These are phyloP conservation scores for Andrena camellia DNA, from an alignment of 2,888 invertebrate genomes.

Conservation along the genomic window DNA sequence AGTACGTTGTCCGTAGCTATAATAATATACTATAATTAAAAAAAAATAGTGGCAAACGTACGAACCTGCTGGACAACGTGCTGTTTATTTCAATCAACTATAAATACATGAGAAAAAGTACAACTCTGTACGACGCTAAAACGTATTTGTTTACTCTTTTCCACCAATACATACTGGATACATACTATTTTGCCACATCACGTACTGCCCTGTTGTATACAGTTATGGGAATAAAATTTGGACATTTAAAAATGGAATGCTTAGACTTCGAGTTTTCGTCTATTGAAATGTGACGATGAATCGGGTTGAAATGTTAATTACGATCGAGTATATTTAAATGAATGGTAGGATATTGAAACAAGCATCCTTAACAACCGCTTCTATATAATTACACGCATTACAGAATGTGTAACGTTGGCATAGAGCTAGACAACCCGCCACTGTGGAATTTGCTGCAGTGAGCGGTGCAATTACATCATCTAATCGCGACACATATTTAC, in stretches of 20 bases:
- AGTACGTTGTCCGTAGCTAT: not conserved
- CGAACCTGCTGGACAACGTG: slow-evolving; percentile 15
- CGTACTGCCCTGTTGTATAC: not conserved
- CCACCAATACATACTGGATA: slow-evolving; percentile 21
- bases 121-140: slow-evolving; percentile 15
- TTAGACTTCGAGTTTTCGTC: slow-evolving; percentile 30
- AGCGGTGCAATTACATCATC: not conserved
- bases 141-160: slow-evolving; percentile 8
- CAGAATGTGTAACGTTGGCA: slow-evolving; percentile 3
- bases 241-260: slow-evolving; percentile 56
- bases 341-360: not conserved
- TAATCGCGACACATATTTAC: slow-evolving; percentile 55
- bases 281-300: slow-evolving; percentile 16
- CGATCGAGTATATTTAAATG: slow-evolving; percentile 9
- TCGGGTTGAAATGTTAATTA: slow-evolving; percentile 25
- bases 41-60: not conserved
- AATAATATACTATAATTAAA: slow-evolving; percentile 9
- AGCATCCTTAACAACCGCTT: not conserved
- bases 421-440: slow-evolving; percentile 7
- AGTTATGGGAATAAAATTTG: slow-evolving; percentile 26
- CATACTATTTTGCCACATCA: slow-evolving; percentile 33
- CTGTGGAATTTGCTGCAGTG: too few species aligned
- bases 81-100: slow-evolving; percentile 14
- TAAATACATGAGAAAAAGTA: slow-evolving; percentile 34
- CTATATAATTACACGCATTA: slow-evolving; percentile 24